A percentile compares a stretch with the other conserved stretches of the same genome.
These are phyloP conservation scores for Branchellion lobata DNA, from an alignment of 2,888 invertebrate species.

Conservation along the genomic window DNA sequence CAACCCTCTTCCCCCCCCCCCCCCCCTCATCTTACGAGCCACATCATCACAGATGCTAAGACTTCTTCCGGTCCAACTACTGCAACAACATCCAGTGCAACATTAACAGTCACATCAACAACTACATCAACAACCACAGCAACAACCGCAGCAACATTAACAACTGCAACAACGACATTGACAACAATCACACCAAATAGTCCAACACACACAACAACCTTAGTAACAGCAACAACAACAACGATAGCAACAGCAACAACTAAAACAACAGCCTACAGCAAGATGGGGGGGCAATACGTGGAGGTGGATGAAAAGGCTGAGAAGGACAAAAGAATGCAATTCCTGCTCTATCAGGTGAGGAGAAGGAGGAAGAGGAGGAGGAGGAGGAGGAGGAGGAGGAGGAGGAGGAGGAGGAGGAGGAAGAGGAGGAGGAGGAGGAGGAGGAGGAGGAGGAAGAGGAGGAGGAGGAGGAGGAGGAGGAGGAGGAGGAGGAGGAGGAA, in stretches of 20 bases:
- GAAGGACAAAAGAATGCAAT: neutral
- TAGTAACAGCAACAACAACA: conserved; percentile 4
- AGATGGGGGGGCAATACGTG: neutral
- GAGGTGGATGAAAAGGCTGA: neutral
- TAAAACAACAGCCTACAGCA: neutral
- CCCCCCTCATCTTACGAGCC: neutral
- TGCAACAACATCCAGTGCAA: conserved; percentile 15
- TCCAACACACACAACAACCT: too few species aligned
- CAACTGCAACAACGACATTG: neutral
- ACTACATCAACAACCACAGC: too few species aligned
- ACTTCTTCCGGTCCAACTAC: neutral
- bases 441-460: neutral
- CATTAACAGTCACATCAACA: too few species aligned
- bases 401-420: neutral
- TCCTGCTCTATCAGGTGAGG: neutral
- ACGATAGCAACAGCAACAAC: neutral
- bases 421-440: neutral
- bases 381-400: neutral
- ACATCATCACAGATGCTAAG: too few species aligned
- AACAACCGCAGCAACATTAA: neutral
- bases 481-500: neutral
- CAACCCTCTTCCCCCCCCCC: neutral
- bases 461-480: neutral
- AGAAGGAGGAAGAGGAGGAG: neutral
- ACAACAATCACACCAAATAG: neutral